phyloP scores from a whole-genome alignment of 37 sponge, comb jelly and placozoan genomes.

The Dysidea cf. avara region DNA sequence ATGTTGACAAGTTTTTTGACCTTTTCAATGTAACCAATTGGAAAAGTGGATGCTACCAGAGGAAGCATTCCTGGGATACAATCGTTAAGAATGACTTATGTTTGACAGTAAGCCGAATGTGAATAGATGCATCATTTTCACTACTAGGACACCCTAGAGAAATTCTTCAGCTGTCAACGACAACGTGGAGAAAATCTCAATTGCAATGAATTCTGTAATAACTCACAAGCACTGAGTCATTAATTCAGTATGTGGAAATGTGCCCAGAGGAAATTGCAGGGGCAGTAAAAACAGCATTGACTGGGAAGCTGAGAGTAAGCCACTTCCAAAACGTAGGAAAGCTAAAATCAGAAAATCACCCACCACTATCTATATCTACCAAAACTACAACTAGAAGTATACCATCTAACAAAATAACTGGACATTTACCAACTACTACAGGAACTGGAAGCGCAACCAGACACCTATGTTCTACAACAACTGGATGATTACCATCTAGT shows the following conservation, averaged over 20 bases:
- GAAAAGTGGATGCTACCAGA: not conserved
- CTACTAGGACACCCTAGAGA: conserved; percentile 35
- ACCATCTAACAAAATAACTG: no score
- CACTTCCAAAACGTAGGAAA: no score
- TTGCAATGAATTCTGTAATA: conserved; percentile 43
- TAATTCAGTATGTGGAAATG: conserved; percentile 13
- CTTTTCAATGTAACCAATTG: conserved; percentile 29
- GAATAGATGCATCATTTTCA: conserved; percentile 19
- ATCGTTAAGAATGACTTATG: no score
- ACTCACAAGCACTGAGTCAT: conserved; percentile 49
- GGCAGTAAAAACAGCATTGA: conserved; percentile 12
- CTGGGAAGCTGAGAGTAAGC: conserved; percentile 4
- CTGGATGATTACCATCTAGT: no score
- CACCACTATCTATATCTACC: no score
- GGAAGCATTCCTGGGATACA: conserved; percentile 6
- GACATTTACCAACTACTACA: no score
- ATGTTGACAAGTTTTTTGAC: conserved; percentile 41
- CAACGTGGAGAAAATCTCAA: conserved; percentile 44
- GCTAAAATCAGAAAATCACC: no score
- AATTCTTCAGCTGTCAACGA: conserved; percentile 49
- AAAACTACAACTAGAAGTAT: no score
- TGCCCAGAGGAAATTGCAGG: conserved; percentile 31
- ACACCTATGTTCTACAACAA: no score
- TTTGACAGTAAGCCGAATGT: no score
- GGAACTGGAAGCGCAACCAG: no score